phyloP scores from a whole-genome alignment of 2,888 invertebrate species.

The Xanthia icteritia region DNA sequence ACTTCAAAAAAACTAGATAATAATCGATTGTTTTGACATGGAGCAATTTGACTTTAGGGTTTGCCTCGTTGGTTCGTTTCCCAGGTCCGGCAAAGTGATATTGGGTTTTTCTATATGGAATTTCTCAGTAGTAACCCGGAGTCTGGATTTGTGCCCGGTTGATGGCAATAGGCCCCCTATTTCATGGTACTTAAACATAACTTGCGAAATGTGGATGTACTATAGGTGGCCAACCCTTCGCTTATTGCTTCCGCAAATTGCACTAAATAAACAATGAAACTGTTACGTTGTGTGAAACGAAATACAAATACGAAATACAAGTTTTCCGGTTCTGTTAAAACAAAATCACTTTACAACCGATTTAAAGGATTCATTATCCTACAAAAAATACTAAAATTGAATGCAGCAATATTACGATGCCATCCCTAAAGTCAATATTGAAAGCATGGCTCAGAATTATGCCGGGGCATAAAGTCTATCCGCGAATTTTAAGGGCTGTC shows the following conservation, averaged over 20 bases:
- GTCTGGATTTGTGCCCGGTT: no score
- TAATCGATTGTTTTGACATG: background rate
- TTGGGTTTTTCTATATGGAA: no score
- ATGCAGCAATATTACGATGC: background rate
- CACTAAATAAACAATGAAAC: background rate
- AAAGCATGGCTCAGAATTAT: constrained; percentile 44
- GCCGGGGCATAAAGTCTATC: constrained; percentile 49
- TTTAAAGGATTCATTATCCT: background rate
- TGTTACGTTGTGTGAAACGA: background rate
- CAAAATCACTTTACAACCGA: background rate
- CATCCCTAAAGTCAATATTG: constrained; percentile 44
- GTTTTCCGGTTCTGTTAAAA: background rate
- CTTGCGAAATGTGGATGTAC: no score
- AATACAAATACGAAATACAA: background rate
- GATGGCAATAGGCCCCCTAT: no score
- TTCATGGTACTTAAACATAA: no score
- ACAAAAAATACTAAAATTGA: no score
- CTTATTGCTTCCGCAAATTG: background rate
- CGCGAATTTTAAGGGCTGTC: constrained; percentile 60
- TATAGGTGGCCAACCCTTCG: no score
- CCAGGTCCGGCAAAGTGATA: no score
- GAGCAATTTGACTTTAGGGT: background rate
- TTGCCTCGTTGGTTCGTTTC: no score
- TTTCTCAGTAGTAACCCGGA: no score
- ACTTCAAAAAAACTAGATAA: background rate